Evolutionary conservation across 2,888 invertebrate genomes (phyloP).

Genomic region (Ditula angustiorana): DNA sequence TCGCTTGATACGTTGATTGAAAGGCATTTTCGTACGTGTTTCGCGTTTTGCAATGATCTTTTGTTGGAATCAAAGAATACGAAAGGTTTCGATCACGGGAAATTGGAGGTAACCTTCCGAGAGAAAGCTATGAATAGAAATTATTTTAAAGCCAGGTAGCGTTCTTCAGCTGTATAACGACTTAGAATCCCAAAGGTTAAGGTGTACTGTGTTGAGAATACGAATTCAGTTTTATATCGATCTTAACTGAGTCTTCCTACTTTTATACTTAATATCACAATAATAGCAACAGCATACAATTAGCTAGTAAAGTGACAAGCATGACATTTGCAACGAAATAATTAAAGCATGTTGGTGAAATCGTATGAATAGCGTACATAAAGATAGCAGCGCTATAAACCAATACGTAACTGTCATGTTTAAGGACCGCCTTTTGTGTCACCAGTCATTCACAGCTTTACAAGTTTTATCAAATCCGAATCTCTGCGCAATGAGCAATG

Average conservation of each 20-base stretch:
- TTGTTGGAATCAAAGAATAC: constrained; percentile 34
- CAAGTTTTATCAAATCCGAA: constrained; percentile 34
- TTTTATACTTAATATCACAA: too few species aligned
- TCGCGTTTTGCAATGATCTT: constrained; percentile 40
- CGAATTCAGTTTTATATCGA: constrained; percentile 8
- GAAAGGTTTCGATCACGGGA: constrained; percentile 18
- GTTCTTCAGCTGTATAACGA: background rate
- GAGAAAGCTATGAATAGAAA: constrained; percentile 2
- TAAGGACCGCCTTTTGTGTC: constrained; percentile 18
- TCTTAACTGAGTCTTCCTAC: background rate
- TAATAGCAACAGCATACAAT: too few species aligned
- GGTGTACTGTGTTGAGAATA: background rate
- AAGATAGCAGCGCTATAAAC: constrained; percentile 9
- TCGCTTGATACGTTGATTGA: constrained; percentile 70
- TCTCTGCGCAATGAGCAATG: constrained; percentile 20
- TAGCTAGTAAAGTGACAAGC: background rate
- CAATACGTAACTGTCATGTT: constrained; percentile 12
- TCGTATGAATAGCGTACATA: constrained; percentile 7
- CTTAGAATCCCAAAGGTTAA: background rate
- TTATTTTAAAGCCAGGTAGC: constrained; percentile 6
- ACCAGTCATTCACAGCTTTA: constrained; percentile 9
- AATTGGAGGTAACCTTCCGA: constrained; percentile 5
- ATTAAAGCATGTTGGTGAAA: background rate
- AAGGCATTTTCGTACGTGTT: constrained; percentile 68
- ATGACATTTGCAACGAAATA: background rate